Base-by-base conservation (phyloP, 2,797 vertebrate species). In the Chelidonichthys spinosus region DNA sequence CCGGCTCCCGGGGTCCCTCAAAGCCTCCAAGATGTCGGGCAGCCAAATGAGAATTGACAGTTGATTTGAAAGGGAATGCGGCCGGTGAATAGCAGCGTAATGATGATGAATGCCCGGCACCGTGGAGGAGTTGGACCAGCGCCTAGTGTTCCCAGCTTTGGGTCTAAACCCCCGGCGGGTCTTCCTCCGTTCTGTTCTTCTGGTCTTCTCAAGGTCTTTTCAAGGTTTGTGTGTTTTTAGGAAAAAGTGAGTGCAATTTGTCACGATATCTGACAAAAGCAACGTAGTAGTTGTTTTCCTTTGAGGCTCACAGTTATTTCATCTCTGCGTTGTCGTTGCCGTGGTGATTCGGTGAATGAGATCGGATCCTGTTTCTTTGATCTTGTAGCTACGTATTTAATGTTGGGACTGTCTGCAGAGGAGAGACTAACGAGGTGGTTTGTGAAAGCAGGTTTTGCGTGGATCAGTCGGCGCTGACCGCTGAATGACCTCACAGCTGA, bases 51-150 rank as follows among this genome's bases (percentile, higher is more conserved):
- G 93, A 88, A 90, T 85, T 87, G 91, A 91, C 91, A 88, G 90
- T 69, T 90, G 90, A 90, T 92, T 91, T 91, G 83, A 88, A 92
- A 93, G 79, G 81, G 91, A 92, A 91, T 92, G 89, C 85, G 84
- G 70, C 72, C 14, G 4, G 63, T 92, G 85, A 91, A 91, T 82
- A 78, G 91, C 86, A 88, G 47, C 87, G 88, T 92, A 88, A 92
- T 91, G 90, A 87, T 85, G 86, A 91, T 85, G 90, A 93, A 92
- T 90, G 90, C 74, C 74, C 52, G 0, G 79, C 85, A 87, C 86
- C 78, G 75, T 87, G 88, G 87, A 90, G 89, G 87, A 93, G 82
- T 75, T 40, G 85, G 72, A 91, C 91, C 93, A 93, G 69, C 70
- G 86, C 81, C 88, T 87, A 88, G 63, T 66, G 63, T 54, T 88